A percentile compares a stretch with the other conserved stretches of the same genome.
Conservation (phyloP, 2,888 invertebrate genomes). For the Parascotia fuliginaria region DNA sequence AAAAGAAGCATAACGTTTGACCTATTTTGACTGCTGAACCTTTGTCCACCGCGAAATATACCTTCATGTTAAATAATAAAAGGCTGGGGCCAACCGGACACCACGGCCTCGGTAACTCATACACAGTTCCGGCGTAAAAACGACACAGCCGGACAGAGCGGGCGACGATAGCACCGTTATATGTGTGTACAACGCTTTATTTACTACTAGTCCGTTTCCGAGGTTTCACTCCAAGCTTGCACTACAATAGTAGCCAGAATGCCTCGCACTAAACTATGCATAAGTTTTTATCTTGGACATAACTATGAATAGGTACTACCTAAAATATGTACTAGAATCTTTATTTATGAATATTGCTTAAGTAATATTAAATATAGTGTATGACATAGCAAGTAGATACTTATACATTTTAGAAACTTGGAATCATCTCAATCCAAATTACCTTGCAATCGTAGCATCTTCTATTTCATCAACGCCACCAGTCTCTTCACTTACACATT, state of each 20-base stretch:
- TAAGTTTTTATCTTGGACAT: too few species aligned
- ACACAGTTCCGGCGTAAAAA: slow-evolving; percentile 78
- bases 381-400: too few species aligned
- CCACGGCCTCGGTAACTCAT: slow-evolving; percentile 74
- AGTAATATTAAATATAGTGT: too few species aligned
- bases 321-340: too few species aligned
- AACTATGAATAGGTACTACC: too few species aligned
- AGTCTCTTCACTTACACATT: too few species aligned
- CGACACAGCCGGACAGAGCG: slow-evolving; percentile 63
- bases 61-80: slow-evolving; percentile 59
- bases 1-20: slow-evolving; percentile 12
- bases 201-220: slow-evolving; percentile 63
- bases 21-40: slow-evolving; percentile 41
- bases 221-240: slow-evolving; percentile 43
- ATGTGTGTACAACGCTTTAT: slow-evolving; percentile 61
- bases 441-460: too few species aligned
- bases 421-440: too few species aligned
- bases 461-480: too few species aligned
- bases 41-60: slow-evolving; percentile 43
- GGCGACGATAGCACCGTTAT: slow-evolving; percentile 61
- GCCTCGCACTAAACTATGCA: slow-evolving; percentile 25
- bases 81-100: slow-evolving; percentile 62
- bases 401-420: too few species aligned
- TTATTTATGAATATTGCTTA: too few species aligned
- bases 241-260: slow-evolving; percentile 28